Conservation (phyloP, 2,797 vertebrate genomes). For the Brachyrhaphis roseni region DNA sequence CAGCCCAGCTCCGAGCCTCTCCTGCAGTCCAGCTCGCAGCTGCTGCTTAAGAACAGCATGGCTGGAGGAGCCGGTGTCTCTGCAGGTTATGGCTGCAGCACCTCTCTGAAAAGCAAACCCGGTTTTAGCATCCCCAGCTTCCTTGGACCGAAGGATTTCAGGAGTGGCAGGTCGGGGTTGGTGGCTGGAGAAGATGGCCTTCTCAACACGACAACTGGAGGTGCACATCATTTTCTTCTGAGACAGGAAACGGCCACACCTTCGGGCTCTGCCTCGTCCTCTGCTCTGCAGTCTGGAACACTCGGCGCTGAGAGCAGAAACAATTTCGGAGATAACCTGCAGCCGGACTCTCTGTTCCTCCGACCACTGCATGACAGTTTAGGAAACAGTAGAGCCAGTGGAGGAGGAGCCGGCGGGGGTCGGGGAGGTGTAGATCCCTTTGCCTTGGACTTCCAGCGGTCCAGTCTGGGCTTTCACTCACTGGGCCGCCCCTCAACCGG, state of each 20-base stretch:
- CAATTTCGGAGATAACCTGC: conserved; percentile 82
- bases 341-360: conserved; percentile 87
- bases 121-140: conserved; percentile 92
- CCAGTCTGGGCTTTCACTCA: conserved; percentile 89
- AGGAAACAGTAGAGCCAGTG: conserved; percentile 72
- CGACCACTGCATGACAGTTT: conserved; percentile 88
- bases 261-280: conserved; percentile 78
- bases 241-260: conserved; percentile 81
- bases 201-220: conserved; percentile 93
- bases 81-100: conserved; percentile 60
- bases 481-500: conserved; percentile 86
- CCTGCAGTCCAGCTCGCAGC: conserved; percentile 89
- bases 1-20: conserved; percentile 86
- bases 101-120: conserved; percentile 85
- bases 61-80: conserved; percentile 39
- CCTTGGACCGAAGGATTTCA: conserved; percentile 84
- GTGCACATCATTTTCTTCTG: conserved; percentile 83
- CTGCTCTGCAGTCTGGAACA: conserved; percentile 66
- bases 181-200: conserved; percentile 84
- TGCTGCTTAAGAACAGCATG: conserved; percentile 85
- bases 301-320: conserved; percentile 73
- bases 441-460: conserved; percentile 89
- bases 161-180: conserved; percentile 42
- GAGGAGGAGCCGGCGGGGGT: conserved; percentile 40
- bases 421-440: conserved; percentile 85